phyloP scores from a whole-genome alignment of 2,888 invertebrate genomes.

The Himalopsyche anomala region DNA sequence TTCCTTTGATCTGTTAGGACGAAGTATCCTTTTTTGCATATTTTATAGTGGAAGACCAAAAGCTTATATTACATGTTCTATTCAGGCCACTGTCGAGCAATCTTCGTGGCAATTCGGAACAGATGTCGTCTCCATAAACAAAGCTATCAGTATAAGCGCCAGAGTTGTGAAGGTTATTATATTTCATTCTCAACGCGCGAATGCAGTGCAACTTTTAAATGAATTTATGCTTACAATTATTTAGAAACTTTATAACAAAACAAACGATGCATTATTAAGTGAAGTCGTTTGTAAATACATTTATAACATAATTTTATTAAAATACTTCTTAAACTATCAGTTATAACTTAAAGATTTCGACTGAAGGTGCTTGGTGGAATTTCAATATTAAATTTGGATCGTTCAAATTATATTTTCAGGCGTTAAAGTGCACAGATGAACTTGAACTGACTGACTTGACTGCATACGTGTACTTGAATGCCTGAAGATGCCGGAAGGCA shows the following conservation, averaged over 20 bases:
- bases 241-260: not conserved
- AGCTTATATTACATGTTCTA: not conserved
- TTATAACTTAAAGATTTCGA: too few relatives aligned
- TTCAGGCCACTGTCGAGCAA: constrained; percentile 9
- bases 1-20: constrained; percentile 35
- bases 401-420: too few relatives aligned
- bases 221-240: not conserved
- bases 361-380: too few relatives aligned
- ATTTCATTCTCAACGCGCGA: not conserved
- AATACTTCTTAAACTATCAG: too few relatives aligned
- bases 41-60: constrained; percentile 24
- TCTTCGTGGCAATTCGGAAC: constrained; percentile 43
- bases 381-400: too few relatives aligned
- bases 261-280: not conserved
- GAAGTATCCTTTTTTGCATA: constrained; percentile 5
- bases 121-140: constrained; percentile 53
- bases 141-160: constrained; percentile 45
- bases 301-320: too few relatives aligned
- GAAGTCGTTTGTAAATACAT: too few relatives aligned
- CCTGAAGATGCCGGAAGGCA: too few relatives aligned
- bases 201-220: constrained; percentile 11
- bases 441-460: too few relatives aligned
- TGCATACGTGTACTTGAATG: too few relatives aligned
- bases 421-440: too few relatives aligned
- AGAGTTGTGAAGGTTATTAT: not conserved